phyloP scores from a whole-genome alignment of 2,113 vertebrate species.

The Calonectris borealis region DNA sequence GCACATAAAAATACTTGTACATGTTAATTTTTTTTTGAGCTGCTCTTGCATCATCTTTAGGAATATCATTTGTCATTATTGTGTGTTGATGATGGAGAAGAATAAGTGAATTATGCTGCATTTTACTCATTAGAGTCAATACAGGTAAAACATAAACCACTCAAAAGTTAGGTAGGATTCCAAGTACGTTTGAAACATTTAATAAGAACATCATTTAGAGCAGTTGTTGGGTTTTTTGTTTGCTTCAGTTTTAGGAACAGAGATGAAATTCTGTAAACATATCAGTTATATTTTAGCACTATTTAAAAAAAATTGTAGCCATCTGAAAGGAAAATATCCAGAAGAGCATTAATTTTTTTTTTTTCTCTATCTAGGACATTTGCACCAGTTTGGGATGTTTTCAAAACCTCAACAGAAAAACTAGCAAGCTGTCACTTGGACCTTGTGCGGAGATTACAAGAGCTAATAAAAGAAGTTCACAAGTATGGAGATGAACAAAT shows the following conservation, averaged over 20 bases:
- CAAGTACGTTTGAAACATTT: background rate
- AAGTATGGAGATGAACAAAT: conserved; percentile 94
- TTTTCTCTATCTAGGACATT: conserved; percentile 79
- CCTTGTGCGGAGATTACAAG: conserved; percentile 89
- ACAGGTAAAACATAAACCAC: background rate
- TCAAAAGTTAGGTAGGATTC: background rate
- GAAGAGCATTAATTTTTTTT: background rate
- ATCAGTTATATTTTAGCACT: background rate
- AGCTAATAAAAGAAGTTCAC: conserved; percentile 94
- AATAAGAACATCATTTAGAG: background rate
- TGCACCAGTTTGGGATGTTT: conserved; percentile 93
- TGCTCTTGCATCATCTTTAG: background rate
- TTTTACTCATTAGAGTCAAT: background rate
- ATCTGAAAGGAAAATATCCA: background rate
- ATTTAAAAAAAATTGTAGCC: background rate
- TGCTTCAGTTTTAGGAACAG: background rate
- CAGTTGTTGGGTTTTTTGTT: background rate
- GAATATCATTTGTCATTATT: background rate
- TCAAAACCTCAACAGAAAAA: conserved; percentile 94
- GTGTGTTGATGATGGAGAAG: background rate
- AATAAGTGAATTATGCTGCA: background rate
- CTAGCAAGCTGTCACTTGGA: conserved; percentile 91
- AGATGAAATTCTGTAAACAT: background rate
- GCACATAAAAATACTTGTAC: background rate
- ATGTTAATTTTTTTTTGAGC: background rate